Percentiles rank a stretch among this genome's conserved stretches.
phyloP scores from a whole-genome alignment of 1,140 invertebrate species.

The Ceratitis capitata region DNA sequence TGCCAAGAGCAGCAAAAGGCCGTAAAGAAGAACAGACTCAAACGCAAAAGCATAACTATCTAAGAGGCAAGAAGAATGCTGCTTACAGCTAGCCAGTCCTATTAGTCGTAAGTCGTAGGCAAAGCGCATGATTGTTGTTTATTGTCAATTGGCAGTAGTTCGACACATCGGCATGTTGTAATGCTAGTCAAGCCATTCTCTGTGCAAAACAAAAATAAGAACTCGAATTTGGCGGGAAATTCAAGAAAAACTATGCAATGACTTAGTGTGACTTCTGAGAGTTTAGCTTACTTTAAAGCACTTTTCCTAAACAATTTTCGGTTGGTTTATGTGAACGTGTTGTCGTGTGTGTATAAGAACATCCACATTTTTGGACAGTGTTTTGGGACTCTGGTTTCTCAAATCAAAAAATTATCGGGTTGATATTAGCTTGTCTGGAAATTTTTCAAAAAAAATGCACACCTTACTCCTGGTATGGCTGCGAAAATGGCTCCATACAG shows the following conservation, averaged over 20 bases:
- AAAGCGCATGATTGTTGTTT: background rate
- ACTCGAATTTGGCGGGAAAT: background rate
- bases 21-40: background rate
- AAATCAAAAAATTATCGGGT: too few species aligned
- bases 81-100: background rate
- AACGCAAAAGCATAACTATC: background rate
- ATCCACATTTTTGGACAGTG: background rate
- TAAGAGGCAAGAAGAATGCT: background rate
- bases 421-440: too few species aligned
- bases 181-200: background rate
- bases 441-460: too few species aligned
- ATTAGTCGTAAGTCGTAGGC: background rate
- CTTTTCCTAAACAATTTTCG: background rate
- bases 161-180: background rate
- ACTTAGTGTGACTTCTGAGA: conserved; percentile 10
- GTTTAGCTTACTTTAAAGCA: background rate
- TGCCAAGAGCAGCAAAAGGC: background rate
- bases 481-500: too few species aligned
- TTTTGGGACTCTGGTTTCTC: too few species aligned
- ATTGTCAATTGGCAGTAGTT: background rate
- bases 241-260: background rate
- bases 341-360: background rate
- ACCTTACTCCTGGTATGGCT: too few species aligned
- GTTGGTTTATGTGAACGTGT: background rate
- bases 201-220: background rate